A percentile compares a stretch with the other conserved stretches of the same genome.
Evolutionary conservation across 2,888 invertebrate genomes (phyloP).

Genomic region (Pimpla rufipes): DNA sequence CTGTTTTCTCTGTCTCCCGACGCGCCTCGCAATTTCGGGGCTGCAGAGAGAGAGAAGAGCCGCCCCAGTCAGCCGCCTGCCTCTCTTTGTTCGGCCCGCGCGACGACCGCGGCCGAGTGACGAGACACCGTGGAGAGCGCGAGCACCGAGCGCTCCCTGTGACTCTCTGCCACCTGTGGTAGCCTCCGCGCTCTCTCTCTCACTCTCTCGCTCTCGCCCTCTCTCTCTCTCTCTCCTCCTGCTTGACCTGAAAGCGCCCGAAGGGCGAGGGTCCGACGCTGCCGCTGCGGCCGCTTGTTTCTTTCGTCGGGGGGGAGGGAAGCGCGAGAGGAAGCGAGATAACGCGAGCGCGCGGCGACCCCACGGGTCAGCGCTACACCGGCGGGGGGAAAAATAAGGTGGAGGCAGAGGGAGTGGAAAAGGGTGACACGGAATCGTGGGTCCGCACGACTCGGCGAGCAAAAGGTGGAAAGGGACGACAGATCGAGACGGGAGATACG

Average conservation of each 20-base stretch:
- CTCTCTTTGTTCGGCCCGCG: background rate
- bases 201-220: too few relatives aligned
- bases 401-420: constrained; percentile 23
- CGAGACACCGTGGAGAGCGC: background rate
- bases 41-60: background rate
- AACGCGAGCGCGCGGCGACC: constrained; percentile 28
- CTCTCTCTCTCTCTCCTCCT: constrained; percentile 7
- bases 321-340: constrained; percentile 23
- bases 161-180: constrained; percentile 45
- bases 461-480: background rate
- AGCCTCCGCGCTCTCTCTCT: constrained; percentile 1
- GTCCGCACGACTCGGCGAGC: constrained; percentile 24
- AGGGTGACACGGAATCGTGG: constrained; percentile 24
- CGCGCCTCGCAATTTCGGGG: too few relatives aligned
- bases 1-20: background rate
- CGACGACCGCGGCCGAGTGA: background rate
- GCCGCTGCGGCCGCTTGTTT: constrained; percentile 1
- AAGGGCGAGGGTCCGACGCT: constrained; percentile 16
- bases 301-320: background rate
- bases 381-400: constrained; percentile 48
- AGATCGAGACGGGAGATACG: background rate
- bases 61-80: background rate
- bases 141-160: constrained; percentile 31
- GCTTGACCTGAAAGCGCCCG: constrained; percentile 31
- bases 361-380: constrained; percentile 41